Conservation (phyloP, 1,140 invertebrate species). For the Drosophila arizonae region DNA sequence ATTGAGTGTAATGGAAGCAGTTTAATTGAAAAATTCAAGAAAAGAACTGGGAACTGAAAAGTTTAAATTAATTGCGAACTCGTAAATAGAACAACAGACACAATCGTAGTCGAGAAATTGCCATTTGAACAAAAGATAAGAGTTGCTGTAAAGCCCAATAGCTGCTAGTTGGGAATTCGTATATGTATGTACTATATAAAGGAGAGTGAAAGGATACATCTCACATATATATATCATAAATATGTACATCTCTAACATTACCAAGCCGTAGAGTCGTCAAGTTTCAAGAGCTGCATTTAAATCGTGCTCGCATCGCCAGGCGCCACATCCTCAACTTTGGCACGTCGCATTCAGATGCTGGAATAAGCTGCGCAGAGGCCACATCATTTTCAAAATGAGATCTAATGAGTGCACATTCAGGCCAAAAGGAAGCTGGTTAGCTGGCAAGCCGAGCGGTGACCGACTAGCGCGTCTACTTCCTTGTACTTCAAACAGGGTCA, state of each 20-base stretch:
- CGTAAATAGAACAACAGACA: not conserved
- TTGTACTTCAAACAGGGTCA: constrained; percentile 62
- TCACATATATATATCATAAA: not conserved
- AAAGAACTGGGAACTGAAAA: constrained; percentile 16
- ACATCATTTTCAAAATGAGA: constrained; percentile 51
- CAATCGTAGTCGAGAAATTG: not conserved
- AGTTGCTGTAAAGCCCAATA: not conserved
- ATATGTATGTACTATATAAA: not conserved
- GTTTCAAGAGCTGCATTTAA: not conserved
- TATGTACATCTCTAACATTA: too few relatives aligned
- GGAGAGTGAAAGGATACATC: not conserved
- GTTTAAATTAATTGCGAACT: constrained; percentile 22
- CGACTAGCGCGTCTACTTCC: not conserved
- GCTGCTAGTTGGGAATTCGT: not conserved
- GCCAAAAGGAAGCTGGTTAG: constrained; percentile 20
- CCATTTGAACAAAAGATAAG: not conserved
- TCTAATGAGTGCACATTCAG: constrained; percentile 65
- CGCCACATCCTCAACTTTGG: not conserved
- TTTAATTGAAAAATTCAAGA: constrained; percentile 29
- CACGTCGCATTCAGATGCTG: constrained; percentile 33
- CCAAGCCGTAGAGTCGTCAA: not conserved
- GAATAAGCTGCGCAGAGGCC: constrained; percentile 4
- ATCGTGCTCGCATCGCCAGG: not conserved
- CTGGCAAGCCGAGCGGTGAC: not conserved
- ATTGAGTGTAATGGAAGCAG: constrained; percentile 19